Evolutionary conservation across 2,113 vertebrate genomes (phyloP).

Genomic region (Boulengeromyrus knoepffleri): DNA sequence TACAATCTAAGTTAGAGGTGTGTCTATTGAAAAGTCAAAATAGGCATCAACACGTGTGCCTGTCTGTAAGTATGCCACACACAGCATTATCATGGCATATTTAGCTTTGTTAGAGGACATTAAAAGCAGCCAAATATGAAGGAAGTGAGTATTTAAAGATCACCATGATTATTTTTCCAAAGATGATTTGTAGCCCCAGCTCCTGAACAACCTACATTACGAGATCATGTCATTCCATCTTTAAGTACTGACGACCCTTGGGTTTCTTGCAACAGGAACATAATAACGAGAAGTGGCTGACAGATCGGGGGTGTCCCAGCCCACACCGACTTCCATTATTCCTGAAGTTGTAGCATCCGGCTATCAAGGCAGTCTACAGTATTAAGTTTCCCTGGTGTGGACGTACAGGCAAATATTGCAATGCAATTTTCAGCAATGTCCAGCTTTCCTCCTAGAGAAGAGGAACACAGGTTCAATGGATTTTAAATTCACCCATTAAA

Average conservation of each 20-base stretch:
- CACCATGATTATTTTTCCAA: not conserved
- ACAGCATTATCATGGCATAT: not conserved
- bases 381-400: not conserved
- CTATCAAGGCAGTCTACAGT: not conserved
- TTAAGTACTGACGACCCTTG: not conserved
- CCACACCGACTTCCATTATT: not conserved
- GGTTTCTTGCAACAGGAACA: not conserved
- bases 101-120: not conserved
- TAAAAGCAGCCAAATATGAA: not conserved
- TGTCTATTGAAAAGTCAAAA: not conserved
- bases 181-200: not conserved
- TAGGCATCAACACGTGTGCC: not conserved
- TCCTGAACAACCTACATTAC: not conserved
- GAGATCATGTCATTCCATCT: not conserved
- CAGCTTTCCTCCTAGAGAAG: not conserved
- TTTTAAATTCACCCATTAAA: not conserved
- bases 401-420: not conserved
- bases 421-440: not conserved
- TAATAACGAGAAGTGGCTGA: too few relatives aligned
- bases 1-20: not conserved
- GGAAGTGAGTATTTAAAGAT: not conserved
- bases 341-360: not conserved
- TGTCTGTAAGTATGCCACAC: not conserved
- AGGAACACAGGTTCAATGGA: not conserved
- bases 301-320: not conserved